Conservation (phyloP, 2,797 vertebrate genomes). For the Falco biarmicus region DNA sequence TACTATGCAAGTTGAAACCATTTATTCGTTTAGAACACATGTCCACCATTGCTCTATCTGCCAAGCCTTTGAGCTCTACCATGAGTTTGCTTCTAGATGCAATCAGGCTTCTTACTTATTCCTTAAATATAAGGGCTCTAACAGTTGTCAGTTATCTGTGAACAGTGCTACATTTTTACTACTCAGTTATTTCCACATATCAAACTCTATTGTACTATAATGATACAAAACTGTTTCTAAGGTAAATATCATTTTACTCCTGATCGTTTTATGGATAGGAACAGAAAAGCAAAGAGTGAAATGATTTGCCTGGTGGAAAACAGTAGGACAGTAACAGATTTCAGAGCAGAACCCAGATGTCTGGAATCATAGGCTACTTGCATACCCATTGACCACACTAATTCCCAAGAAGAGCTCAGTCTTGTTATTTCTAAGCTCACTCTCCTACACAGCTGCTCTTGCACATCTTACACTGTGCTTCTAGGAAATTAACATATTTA, state of each 20-base stretch:
- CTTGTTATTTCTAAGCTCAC: conserved; percentile 51
- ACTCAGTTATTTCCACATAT: not conserved
- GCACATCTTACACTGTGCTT: conserved; percentile 40
- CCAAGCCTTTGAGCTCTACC: not conserved
- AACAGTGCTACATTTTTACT: not conserved
- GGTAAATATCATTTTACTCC: not conserved
- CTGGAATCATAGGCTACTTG: conserved; percentile 19
- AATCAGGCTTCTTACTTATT: not conserved
- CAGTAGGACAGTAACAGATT: conserved; percentile 31
- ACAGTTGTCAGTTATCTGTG: not conserved
- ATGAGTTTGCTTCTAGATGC: not conserved
- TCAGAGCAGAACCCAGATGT: conserved; percentile 34
- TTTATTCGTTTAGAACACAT: not conserved
- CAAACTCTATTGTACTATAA: not conserved
- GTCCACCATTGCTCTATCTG: not conserved
- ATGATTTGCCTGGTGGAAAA: not conserved
- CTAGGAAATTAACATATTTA: conserved; percentile 61
- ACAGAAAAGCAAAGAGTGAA: not conserved
- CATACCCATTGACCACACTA: conserved; percentile 56
- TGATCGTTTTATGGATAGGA: not conserved
- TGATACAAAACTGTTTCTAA: not conserved
- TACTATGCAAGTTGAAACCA: not conserved
- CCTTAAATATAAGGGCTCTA: not conserved
- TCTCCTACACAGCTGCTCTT: conserved; percentile 63
- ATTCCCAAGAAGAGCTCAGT: conserved; percentile 54